These are phyloP conservation scores for Isurus oxyrinchus DNA, from an alignment of 2,113 vertebrate species.

Conservation along the genomic window DNA sequence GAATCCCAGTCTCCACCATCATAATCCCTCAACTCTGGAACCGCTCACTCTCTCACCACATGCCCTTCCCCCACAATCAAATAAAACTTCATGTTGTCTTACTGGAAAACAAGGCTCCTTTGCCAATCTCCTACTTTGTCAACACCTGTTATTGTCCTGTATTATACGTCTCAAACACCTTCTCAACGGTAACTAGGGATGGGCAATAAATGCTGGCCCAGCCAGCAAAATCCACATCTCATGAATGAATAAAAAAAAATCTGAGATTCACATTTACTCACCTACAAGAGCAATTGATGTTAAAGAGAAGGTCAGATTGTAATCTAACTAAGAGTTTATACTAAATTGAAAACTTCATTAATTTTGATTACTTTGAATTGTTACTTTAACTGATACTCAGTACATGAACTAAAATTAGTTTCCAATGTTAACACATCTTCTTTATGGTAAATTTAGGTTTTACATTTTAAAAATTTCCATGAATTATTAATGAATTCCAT, in stretches of 20 bases:
- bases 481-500: not conserved
- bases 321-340: not conserved
- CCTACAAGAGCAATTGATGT: not conserved
- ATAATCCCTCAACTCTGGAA: not conserved
- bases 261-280: not conserved
- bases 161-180: not conserved
- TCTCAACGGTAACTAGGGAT: no score
- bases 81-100: not conserved
- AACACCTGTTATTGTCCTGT: not conserved
- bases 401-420: not conserved
- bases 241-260: no score
- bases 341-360: not conserved
- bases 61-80: not conserved
- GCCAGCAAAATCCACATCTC: no score
- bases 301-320: not conserved
- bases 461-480: not conserved
- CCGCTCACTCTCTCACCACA: not conserved
- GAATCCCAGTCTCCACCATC: not conserved
- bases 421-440: not conserved
- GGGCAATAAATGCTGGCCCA: no score
- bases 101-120: no score
- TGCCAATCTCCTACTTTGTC: no score
- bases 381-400: not conserved
- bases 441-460: not conserved
- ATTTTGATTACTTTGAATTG: not conserved